Base-by-base conservation (phyloP, 2,797 vertebrate species). In the Squalus acanthias region DNA sequence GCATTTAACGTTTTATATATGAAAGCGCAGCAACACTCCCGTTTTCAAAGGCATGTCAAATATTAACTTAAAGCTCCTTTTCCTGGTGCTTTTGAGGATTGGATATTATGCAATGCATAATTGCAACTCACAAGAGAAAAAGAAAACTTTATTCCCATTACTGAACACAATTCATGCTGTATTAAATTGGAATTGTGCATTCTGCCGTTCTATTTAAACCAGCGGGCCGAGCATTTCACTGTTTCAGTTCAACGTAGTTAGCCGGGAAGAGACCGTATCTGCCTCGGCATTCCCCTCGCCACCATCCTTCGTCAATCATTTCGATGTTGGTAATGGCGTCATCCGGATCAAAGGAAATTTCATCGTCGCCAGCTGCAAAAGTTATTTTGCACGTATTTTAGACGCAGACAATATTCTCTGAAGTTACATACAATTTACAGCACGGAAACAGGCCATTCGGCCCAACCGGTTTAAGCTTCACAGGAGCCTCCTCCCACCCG, bases 251-350 rank as follows among this genome's bases (percentile, higher is more conserved):
- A 96, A 99, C 99, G 0, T 99, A 99, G 97, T 99, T 99, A 87
- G 99, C 99, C 0, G 99, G 99, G 98, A 99, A 99, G 12, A 99
- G 98, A 97, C 99, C 99, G 0, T 98, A 99, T 13, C 98, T 97
- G 96, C 99, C 99, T 96, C 98, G 97, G 97, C 99, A 99, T 95
- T 99, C 98, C 0, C 99, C 99, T 0, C 99, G 97, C 99, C 99
- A 99, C 99, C 99, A 99, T 97, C 99, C 99, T 0, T 99, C 99
- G 0, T 99, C 99, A 0, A 99, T 99, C 99, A 99, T 99, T 97
- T 99, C 99, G 0, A 99, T 99, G 98, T 99, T 99, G 97, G 99
- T 99, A 98, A 99, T 99, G 98, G 99, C 98, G 98, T 99, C 99
- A 0, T 99, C 99, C 0, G 99, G 99, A 97, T 99, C 99, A 0